Evolutionary conservation across 2,888 invertebrate species (phyloP).

Genomic region (Leptarthrus brevirostris): DNA sequence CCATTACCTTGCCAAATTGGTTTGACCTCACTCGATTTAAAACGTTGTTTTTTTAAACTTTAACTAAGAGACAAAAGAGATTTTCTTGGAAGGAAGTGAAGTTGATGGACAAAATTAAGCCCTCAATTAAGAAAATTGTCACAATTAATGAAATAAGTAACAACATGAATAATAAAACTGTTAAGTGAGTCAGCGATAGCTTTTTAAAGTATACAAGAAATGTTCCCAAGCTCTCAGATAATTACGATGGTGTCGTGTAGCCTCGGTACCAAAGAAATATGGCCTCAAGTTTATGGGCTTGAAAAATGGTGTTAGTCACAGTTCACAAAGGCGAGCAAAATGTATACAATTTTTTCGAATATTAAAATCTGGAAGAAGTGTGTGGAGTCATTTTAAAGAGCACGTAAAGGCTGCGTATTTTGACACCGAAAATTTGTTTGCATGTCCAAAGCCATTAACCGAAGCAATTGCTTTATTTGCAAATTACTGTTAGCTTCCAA

Average conservation of each 20-base stretch:
- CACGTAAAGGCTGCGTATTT: too few species aligned
- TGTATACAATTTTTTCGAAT: too few species aligned
- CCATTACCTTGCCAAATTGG: constrained; percentile 42
- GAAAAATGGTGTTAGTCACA: too few species aligned
- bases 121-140: constrained; percentile 35
- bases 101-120: constrained; percentile 26
- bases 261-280: not conserved
- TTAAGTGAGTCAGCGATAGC: constrained; percentile 1
- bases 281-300: too few species aligned
- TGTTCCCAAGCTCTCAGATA: not conserved
- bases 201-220: not conserved
- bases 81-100: constrained; percentile 5
- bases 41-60: constrained; percentile 7
- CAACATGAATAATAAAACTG: not conserved
- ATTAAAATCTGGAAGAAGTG: too few species aligned
- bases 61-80: not conserved
- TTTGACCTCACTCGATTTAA: constrained; percentile 27
- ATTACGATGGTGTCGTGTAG: not conserved
- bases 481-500: too few species aligned
- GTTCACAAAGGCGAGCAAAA: too few species aligned
- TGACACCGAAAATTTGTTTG: too few species aligned
- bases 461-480: too few species aligned
- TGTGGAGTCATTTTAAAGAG: too few species aligned
- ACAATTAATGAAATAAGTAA: constrained; percentile 19
- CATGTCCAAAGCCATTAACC: too few species aligned